These are phyloP conservation scores for Campoplex nolae DNA, from an alignment of 2,888 invertebrate species.

Conservation along the genomic window DNA sequence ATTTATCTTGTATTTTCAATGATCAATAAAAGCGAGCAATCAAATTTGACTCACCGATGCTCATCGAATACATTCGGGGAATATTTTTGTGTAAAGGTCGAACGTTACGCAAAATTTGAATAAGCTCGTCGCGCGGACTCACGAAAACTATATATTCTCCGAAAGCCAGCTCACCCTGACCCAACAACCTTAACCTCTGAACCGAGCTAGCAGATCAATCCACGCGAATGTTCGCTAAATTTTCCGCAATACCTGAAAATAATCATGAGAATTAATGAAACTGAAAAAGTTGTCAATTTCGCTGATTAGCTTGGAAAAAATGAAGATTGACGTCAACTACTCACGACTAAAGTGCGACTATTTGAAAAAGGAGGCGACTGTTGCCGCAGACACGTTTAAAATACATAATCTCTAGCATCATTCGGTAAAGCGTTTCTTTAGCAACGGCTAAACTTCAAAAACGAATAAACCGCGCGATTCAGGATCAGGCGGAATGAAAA, in stretches of 20 bases:
- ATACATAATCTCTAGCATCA: not conserved
- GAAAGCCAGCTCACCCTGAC: not conserved
- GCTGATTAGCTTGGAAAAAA: not conserved
- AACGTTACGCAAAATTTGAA: not conserved
- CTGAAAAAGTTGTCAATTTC: not conserved
- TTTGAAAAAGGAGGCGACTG: not conserved
- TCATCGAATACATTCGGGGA: not conserved
- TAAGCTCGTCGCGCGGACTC: not conserved
- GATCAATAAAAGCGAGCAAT: not conserved
- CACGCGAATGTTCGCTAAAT: not conserved
- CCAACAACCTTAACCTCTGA: not conserved
- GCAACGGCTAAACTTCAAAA: not conserved
- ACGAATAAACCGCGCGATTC: not conserved
- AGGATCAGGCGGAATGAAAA: conserved; percentile 32
- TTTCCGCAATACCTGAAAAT: not conserved
- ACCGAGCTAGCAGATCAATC: not conserved
- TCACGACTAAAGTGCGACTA: not conserved
- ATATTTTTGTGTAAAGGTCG: not conserved
- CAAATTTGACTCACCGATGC: not conserved
- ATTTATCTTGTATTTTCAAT: too few species aligned
- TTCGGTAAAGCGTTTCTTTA: not conserved
- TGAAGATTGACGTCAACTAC: not conserved
- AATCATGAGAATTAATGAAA: not conserved
- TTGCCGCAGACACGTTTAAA: not conserved
- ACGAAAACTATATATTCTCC: not conserved